Percentiles rank a stretch among this genome's conserved stretches.
Evolutionary conservation across 2,888 invertebrate genomes (phyloP).

Genomic region (Drosophila nigricruria): DNA sequence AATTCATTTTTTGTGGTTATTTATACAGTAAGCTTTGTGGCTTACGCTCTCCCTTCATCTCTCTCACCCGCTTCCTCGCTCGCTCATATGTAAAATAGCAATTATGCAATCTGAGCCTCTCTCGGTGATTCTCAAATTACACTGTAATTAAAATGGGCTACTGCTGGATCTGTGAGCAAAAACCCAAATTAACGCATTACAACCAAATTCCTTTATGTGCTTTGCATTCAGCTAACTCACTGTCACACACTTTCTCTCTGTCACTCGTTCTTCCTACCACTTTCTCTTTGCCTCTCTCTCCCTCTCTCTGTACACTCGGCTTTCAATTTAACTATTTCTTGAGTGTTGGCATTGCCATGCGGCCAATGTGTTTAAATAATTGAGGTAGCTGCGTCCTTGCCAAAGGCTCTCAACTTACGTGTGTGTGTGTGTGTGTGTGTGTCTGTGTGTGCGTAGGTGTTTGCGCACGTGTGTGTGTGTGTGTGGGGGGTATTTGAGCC

Average conservation of each 20-base stretch:
- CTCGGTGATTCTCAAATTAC: not conserved
- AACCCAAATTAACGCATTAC: conserved; percentile 6
- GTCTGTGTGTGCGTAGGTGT: conserved; percentile 1
- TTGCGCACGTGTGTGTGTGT: conserved; percentile 1
- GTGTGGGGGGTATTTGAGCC: conserved; percentile 16
- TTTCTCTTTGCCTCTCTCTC: too few species aligned
- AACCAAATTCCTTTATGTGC: not conserved
- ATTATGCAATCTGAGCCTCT: not conserved
- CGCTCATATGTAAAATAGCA: not conserved
- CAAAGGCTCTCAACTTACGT: conserved; percentile 19
- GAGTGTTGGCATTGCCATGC: conserved; percentile 31
- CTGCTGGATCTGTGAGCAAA: not conserved
- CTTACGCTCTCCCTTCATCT: not conserved
- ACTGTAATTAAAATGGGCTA: not conserved
- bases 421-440: not conserved
- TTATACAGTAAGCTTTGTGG: not conserved
- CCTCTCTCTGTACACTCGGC: conserved; percentile 2
- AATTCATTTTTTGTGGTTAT: not conserved
- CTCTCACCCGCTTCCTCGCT: not conserved
- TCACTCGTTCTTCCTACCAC: not conserved
- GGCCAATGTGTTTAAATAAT: conserved; percentile 66
- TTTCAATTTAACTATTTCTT: conserved; percentile 36
- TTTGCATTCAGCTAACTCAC: not conserved
- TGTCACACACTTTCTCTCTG: not conserved
- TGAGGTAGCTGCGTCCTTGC: conserved; percentile 47